phyloP scores from a whole-genome alignment of 1,140 invertebrate species.

The Stegodyphus mimosarum region DNA sequence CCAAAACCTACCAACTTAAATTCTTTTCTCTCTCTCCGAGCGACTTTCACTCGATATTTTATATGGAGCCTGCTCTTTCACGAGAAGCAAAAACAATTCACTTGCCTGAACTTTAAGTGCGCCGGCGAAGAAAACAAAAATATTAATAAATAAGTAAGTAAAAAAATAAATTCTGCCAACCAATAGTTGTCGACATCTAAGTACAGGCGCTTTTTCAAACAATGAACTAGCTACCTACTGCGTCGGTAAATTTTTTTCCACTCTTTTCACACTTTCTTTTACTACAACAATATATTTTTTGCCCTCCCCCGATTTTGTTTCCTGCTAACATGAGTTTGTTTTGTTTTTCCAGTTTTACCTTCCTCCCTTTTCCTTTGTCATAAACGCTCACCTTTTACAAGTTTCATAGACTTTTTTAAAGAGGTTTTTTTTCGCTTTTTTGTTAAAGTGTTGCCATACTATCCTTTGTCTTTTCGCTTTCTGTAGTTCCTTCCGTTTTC shows the following conservation, averaged over 20 bases:
- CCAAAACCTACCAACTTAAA: neutral
- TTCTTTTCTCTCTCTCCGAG: neutral
- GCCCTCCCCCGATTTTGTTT: constrained; percentile 42
- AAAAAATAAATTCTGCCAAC: constrained; percentile 16
- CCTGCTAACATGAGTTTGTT: constrained; percentile 51
- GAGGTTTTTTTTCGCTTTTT: constrained; percentile 33
- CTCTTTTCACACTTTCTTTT: constrained; percentile 51
- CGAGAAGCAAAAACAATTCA: constrained; percentile 37
- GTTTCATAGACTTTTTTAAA: constrained; percentile 41
- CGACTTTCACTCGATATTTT: constrained; percentile 22
- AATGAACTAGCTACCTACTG: constrained; percentile 48
- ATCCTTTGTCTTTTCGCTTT: constrained; percentile 56
- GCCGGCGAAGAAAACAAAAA: neutral
- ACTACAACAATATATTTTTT: constrained; percentile 51
- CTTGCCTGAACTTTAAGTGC: constrained; percentile 17
- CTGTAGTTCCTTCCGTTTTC: constrained; percentile 60
- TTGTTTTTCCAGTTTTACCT: constrained; percentile 48
- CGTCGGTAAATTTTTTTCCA: constrained; percentile 19
- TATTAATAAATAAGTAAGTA: neutral
- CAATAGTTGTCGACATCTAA: constrained; percentile 47
- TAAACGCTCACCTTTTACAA: constrained; percentile 59
- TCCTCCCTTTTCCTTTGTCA: constrained; percentile 34
- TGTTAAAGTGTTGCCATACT: constrained; percentile 47
- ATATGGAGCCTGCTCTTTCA: neutral
- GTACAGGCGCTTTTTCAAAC: constrained; percentile 54